Conservation (phyloP, 1,140 invertebrate genomes). For the Lordiphosa stackelbergi region DNA sequence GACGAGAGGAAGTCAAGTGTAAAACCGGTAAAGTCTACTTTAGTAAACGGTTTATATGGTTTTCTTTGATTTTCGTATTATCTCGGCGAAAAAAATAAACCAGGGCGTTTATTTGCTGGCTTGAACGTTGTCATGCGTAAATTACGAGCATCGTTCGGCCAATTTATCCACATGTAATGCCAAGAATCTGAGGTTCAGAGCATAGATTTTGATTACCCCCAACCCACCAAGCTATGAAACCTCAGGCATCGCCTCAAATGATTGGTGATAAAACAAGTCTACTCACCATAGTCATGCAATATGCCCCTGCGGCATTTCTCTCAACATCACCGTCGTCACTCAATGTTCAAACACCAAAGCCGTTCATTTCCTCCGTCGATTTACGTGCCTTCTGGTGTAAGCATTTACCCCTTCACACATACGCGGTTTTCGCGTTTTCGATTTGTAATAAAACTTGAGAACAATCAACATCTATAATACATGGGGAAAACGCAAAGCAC, state of each 20-base stretch:
- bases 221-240: conserved; percentile 27
- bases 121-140: conserved; percentile 54
- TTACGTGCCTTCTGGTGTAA: conserved; percentile 55
- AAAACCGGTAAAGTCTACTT: conserved; percentile 38
- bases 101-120: conserved; percentile 55
- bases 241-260: conserved; percentile 56
- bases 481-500: conserved; percentile 45
- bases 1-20: conserved; percentile 62
- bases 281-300: conserved; percentile 49
- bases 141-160: conserved; percentile 43
- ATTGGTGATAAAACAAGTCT: conserved; percentile 47
- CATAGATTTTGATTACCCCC: conserved; percentile 66
- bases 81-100: conserved; percentile 40
- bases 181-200: conserved; percentile 39
- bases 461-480: conserved; percentile 21
- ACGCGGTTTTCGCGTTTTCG: conserved; percentile 47
- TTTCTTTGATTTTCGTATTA: conserved; percentile 17
- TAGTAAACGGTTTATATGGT: conserved; percentile 3
- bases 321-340: conserved; percentile 28
- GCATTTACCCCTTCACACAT: conserved; percentile 40
- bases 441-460: conserved; percentile 32
- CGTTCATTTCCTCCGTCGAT: conserved; percentile 48
- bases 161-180: conserved; percentile 65
- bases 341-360: no score
- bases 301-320: conserved; percentile 42